Base-by-base conservation (phyloP, 2,113 vertebrate genomes). In the Gymnogyps californianus region DNA sequence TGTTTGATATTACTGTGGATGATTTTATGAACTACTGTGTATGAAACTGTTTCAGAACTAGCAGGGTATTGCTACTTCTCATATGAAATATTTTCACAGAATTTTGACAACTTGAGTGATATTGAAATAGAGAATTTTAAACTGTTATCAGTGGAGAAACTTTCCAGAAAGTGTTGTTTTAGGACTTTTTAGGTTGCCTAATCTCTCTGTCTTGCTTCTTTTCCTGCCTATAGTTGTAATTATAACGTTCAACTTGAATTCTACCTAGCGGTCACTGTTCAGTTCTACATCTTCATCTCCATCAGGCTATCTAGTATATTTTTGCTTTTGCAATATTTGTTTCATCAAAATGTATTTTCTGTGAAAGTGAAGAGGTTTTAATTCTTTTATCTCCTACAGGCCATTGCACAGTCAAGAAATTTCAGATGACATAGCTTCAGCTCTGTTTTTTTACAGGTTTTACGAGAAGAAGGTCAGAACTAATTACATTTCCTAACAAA, bases 201-300 rank as follows among this genome's bases (percentile, higher is more conserved):
- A 22, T 38, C n/a, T 54, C 16, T 67, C 28, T 66, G 0, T 31
- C 16, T n/a, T 26, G 13, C 40, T 69, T 83, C 10, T 67, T 19
- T 69, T 75, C 24, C 19, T 38, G 32, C 22, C 10, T 49, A 25
- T 22, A 64, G 8, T 7, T 76, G 3, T 32, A 57, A 42, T 49
- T n/a, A 13, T 4, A 59, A 40, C 7, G 8, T 78, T 72, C 54
- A 77, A 5, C 4, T 71, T 72, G 24, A 67, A 32, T 67, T 82
- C 70, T 40, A 0, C 0, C 0, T 59, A 36, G 18, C 28, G 21
- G 16, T 40, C 61, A 70, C 2, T 51, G 29, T 74, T 91, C 29
- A 65, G 4, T 36, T 72, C 38, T 44, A 31, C 42, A 13, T 34
- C 21, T 72, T 49, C 19, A 22, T 62, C 26, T 77, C 54, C 54